Evolutionary conservation across 2,113 vertebrate genomes (phyloP).

Genomic region (Acrocephalus arundinaceus): DNA sequence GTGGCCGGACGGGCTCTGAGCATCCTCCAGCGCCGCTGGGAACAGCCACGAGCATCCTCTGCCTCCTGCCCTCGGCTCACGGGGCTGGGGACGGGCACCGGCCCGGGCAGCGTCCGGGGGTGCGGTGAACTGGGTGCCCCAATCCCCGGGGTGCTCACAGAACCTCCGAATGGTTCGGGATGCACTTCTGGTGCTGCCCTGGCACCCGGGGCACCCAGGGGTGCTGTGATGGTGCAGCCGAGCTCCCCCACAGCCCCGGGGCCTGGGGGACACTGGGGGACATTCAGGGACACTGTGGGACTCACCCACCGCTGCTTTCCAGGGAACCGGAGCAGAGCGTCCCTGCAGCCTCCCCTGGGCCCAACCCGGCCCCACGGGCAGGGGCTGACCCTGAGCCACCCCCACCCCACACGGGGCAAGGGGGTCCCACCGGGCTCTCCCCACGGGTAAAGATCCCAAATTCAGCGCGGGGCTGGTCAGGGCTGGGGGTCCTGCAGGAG

Average conservation of each 20-base stretch:
- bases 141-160: neutral
- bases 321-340: neutral
- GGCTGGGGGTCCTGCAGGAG: rapidly evolving
- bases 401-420: neutral
- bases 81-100: rapidly evolving
- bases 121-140: rapidly evolving
- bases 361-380: neutral
- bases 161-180: neutral
- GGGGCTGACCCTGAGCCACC: neutral
- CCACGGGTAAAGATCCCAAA: neutral
- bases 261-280: too few species aligned
- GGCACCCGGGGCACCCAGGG: rapidly evolving
- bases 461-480: rapidly evolving
- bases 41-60: neutral
- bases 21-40: neutral
- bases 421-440: neutral
- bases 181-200: neutral
- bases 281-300: too few species aligned
- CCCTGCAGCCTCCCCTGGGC: neutral
- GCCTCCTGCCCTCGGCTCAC: neutral
- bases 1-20: neutral
- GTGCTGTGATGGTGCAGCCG: neutral
- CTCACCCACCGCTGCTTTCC: neutral
- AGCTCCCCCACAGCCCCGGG: neutral
- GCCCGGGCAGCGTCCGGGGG: neutral